Evolutionary conservation across 2,113 vertebrate species (phyloP).

Genomic region (Scalopus aquaticus): DNA sequence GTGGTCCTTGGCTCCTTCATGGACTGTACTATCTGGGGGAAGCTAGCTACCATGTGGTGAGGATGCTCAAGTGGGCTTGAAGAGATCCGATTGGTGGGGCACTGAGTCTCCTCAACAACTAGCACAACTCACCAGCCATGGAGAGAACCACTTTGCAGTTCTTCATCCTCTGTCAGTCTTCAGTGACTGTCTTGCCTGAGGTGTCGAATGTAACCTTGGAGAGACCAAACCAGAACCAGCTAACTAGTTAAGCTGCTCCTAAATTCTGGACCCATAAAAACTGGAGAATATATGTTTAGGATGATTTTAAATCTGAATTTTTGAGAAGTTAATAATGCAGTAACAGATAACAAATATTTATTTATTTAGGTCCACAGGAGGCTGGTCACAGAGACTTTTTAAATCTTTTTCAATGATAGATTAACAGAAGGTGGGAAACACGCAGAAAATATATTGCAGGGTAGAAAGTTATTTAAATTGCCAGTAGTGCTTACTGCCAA

Average conservation of each 20-base stretch:
- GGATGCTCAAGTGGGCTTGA: neutral
- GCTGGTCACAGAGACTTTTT: neutral
- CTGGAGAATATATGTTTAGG: neutral
- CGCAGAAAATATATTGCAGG: neutral
- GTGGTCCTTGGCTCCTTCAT: neutral
- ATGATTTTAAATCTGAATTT: neutral
- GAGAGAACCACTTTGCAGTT: neutral
- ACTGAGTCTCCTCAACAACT: neutral
- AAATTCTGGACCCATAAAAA: neutral
- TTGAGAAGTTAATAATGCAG: neutral
- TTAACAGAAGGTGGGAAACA: neutral
- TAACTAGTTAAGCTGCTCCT: neutral
- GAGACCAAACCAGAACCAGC: neutral
- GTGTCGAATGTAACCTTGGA: neutral
- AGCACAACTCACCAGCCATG: accelerated
- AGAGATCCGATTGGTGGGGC: neutral
- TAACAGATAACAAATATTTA: neutral
- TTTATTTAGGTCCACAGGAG: neutral
- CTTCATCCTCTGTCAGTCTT: neutral
- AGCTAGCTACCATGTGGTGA: neutral
- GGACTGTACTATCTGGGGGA: no score
- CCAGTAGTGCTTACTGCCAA: no score
- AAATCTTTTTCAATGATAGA: neutral
- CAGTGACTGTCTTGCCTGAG: neutral
- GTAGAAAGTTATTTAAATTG: neutral